phyloP scores from a whole-genome alignment of 2,113 vertebrate species.

The Sprattus sprattus region DNA sequence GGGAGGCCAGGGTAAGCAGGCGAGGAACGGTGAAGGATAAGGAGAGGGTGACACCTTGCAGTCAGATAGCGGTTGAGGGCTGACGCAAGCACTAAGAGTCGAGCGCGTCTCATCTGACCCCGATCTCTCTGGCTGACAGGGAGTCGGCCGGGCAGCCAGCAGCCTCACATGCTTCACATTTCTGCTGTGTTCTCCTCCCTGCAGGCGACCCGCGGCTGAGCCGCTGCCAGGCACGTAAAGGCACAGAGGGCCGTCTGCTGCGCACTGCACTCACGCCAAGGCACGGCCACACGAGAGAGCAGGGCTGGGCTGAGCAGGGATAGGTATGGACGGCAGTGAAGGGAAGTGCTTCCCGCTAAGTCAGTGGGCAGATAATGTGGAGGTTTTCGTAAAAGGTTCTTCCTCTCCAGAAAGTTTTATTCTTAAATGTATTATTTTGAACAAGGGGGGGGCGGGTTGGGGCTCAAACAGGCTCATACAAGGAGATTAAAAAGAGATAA shows the following conservation, averaged over 20 bases:
- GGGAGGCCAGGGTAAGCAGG: neutral
- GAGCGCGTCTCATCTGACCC: slow-evolving; percentile 57
- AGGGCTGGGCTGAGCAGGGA: too few species aligned
- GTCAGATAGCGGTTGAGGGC: slow-evolving; percentile 42
- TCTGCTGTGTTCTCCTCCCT: neutral
- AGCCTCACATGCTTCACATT: slow-evolving; percentile 27
- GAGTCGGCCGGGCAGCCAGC: too few species aligned
- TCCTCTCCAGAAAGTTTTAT: too few species aligned
- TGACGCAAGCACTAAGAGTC: slow-evolving; percentile 49
- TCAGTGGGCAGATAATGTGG: neutral
- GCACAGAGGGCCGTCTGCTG: too few species aligned
- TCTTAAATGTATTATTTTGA: neutral
- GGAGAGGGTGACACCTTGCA: slow-evolving; percentile 42
- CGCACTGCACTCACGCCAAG: too few species aligned
- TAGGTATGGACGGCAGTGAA: too few species aligned
- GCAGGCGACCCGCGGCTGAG: neutral
- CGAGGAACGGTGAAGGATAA: neutral
- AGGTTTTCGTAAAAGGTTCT: too few species aligned
- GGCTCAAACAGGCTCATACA: too few species aligned
- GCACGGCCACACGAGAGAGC: too few species aligned
- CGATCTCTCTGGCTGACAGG: slow-evolving; percentile 49
- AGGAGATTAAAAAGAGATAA: neutral
- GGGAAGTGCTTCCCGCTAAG: neutral
- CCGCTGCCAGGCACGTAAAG: neutral
- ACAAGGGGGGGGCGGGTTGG: neutral